Base-by-base conservation (phyloP, 2,888 invertebrate genomes). In the Microctonus hyperodae region DNA sequence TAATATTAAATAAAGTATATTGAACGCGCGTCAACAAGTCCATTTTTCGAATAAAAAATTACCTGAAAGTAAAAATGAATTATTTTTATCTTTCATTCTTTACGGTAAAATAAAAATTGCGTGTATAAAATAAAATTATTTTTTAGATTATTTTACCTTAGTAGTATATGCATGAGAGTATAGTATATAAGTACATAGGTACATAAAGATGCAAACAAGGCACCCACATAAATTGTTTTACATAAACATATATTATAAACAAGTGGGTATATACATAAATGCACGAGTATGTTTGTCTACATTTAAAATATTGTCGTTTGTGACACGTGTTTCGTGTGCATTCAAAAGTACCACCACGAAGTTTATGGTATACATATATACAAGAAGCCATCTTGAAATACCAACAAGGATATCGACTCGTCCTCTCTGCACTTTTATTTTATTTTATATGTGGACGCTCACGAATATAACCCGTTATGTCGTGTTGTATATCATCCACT, bases 351-450 rank as follows among this genome's bases (percentile, higher is more conserved):
- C 61, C 44, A 44, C 44, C 44, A 44, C 16, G 44, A 44, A 44
- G 51, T 61, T n/a, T 53, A 53, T 59, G 58, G 51, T 33, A 37
- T 50, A 58, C 48, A 62, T 58, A 58, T 51, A 51, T 23, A 56
- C 59, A 35, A 50, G 57, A 50, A 44, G 65, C 69, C 69, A 69
- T 71, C 64, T 71, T 71, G 69, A 61, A 69, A 71, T 71, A 69
- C 71, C 71, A 68, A 56, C 59, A 67, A 71, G 71, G 67, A 69
- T 69, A 68, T 68, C 65, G 65, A 71, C 69, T 65, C 53, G 40
- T 37, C 28, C 35, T n/a, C 48, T 28, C 23, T 44, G 44, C 44
- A 44, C 44, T 44, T 44, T 58, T 35, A 37, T 37, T 23, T 56
- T 31, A 16, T 37, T 23, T 58, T 37, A n/a, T n/a, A n/a, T n/a